phyloP scores from a whole-genome alignment of 2,797 vertebrate species.

The Rhadinocentrus ornatus region DNA sequence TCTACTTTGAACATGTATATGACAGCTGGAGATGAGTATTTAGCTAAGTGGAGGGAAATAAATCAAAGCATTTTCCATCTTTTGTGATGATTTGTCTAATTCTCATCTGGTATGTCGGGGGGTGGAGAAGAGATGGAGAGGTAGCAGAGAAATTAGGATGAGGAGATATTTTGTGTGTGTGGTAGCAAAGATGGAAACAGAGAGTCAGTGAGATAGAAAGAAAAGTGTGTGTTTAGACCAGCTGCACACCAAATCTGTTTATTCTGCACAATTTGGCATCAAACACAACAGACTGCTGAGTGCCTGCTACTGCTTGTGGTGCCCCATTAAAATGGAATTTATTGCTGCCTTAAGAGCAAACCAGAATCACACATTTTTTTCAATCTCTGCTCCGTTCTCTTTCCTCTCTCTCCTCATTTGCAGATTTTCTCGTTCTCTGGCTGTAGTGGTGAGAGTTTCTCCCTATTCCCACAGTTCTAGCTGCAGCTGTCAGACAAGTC shows the following conservation, averaged over 20 bases:
- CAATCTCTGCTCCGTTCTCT: constrained; percentile 33
- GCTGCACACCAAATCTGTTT: constrained; percentile 83
- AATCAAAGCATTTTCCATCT: constrained; percentile 66
- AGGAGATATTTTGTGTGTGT: constrained; percentile 24
- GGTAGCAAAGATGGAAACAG: constrained; percentile 40
- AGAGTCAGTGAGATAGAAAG: constrained; percentile 32
- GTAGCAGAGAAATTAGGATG: constrained; percentile 23
- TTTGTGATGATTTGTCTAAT: constrained; percentile 72
- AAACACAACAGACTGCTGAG: constrained; percentile 82
- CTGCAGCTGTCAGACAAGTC: constrained; percentile 63
- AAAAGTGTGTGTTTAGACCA: constrained; percentile 69
- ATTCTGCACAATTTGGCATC: constrained; percentile 85
- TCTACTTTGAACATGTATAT: constrained; percentile 39
- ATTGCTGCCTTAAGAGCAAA: constrained; percentile 79
- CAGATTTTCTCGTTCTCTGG: constrained; percentile 34
- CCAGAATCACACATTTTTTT: constrained; percentile 60
- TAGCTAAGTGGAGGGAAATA: constrained; percentile 65
- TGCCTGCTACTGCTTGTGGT: constrained; percentile 76
- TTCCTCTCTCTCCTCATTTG: constrained; percentile 41
- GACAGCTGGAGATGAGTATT: constrained; percentile 69
- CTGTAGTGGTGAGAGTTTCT: constrained; percentile 27
- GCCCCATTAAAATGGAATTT: constrained; percentile 81
- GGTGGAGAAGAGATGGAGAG: constrained; percentile 20
- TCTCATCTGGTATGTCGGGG: constrained; percentile 45
- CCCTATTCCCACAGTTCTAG: constrained; percentile 13